Evolutionary conservation across 2,888 invertebrate genomes (phyloP), one percentile per base, ranked within the genome.

Genomic region (Stenchaetothrips biformis): DNA sequence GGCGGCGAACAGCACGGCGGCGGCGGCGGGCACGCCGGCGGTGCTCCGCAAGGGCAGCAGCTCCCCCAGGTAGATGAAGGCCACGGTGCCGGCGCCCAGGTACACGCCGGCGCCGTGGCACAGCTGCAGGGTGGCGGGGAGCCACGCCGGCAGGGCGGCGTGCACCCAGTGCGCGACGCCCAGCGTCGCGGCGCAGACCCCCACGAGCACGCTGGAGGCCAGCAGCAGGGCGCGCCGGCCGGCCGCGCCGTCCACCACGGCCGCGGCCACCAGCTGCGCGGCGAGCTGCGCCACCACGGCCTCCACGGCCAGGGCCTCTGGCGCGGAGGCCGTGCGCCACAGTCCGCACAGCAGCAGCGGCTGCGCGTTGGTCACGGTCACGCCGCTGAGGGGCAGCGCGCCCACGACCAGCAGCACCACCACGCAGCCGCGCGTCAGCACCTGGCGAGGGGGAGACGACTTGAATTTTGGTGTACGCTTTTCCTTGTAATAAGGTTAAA

Each of bases 41-140:
- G 67, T 9, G 21, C n/a, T 9, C 21, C 67, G 0, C 67, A 67
- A 9, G 21, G 67, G 67, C 67, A 67, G 21, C 67, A 67, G 67
- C 67, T 67, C 67, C n/a, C 67, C 67, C 7, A 67, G 67, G 67
- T 67, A 21, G 7, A 67, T 21, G 67, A 67, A 67, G 67, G 67
- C 67, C 7, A 67, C 67, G 67, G 67, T 67, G 67, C 67, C 67
- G n/a, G 67, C 21, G 67, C 67, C 67, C 67, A 67, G 67, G 67
- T 67, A 67, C 7, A 67, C 9, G 21, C 21, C 67, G 67, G 67
- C 67, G 21, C 67, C 67, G 21, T 67, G 67, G 21, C 21, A n/a
- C 67, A 21, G 67, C 67, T 67, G 67, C 67, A 67, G 67, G 21
- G 9, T 21, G 7, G 21, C 21, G 21, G 21, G 67, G 21, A 21